Conservation (phyloP, 1,140 invertebrate genomes). For the Ylistrum balloti region DNA sequence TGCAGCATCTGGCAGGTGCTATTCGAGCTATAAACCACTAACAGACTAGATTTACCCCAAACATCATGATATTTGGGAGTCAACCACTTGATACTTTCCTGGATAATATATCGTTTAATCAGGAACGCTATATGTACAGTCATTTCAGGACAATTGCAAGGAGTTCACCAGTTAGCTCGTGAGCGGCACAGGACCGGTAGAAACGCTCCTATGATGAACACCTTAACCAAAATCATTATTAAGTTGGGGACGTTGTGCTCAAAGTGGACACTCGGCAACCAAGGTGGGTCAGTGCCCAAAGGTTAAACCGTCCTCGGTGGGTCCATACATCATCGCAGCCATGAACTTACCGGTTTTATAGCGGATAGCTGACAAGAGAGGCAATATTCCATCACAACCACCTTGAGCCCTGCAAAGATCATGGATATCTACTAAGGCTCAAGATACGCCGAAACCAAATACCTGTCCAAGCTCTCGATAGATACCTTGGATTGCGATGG, state of each 20-base stretch:
- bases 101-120: background rate
- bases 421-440: background rate
- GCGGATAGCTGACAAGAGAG: background rate
- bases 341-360: background rate
- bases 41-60: background rate
- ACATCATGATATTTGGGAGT: background rate
- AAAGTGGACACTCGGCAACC: background rate
- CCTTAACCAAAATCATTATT: no score
- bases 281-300: background rate
- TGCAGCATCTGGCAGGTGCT: background rate
- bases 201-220: background rate
- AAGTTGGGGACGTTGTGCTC: background rate
- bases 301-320: background rate
- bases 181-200: background rate
- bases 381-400: background rate
- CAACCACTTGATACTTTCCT: no score
- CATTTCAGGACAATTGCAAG: background rate
- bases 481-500: no score
- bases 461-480: no score
- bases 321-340: background rate
- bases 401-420: background rate
- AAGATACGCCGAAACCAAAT: background rate
- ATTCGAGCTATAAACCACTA: background rate
- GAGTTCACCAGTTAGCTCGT: background rate
- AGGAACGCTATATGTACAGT: background rate